These are phyloP conservation scores for Cyphotilapia sp. DNA, from an alignment of 2,113 vertebrate species.

Conservation along the genomic window DNA sequence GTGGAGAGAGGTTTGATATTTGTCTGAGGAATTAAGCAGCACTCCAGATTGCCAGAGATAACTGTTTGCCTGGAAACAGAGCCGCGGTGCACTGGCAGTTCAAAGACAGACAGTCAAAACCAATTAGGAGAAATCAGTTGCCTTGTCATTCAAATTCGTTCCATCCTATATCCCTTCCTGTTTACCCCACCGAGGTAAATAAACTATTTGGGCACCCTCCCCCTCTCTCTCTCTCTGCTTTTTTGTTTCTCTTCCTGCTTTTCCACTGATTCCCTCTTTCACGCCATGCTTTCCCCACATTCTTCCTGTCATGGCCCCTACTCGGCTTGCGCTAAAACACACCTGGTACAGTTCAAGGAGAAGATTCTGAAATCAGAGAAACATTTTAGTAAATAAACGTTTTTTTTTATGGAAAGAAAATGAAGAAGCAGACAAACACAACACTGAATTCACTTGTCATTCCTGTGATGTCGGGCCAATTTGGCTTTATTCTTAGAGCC, in stretches of 20 bases:
- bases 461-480: neutral
- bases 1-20: conserved; percentile 48
- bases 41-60: conserved; percentile 45
- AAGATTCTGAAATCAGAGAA: neutral
- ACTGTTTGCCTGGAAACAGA: conserved; percentile 35
- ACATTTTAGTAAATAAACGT: neutral
- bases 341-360: neutral
- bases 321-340: neutral
- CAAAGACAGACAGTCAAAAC: conserved; percentile 62
- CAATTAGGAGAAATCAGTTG: conserved; percentile 62
- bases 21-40: conserved; percentile 36
- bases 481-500: neutral
- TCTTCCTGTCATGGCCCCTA: neutral
- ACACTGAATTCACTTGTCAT: neutral
- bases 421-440: neutral
- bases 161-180: conserved; percentile 21
- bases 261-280: neutral
- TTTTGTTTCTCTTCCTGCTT: neutral
- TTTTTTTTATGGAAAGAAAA: neutral
- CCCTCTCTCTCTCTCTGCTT: neutral
- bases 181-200: conserved; percentile 47
- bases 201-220: conserved; percentile 7
- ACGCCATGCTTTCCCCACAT: neutral
- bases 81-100: conserved; percentile 17
- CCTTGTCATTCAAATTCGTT: conserved; percentile 65